phyloP scores from a whole-genome alignment of 2,113 vertebrate species.

The Carettochelys insculpta region DNA sequence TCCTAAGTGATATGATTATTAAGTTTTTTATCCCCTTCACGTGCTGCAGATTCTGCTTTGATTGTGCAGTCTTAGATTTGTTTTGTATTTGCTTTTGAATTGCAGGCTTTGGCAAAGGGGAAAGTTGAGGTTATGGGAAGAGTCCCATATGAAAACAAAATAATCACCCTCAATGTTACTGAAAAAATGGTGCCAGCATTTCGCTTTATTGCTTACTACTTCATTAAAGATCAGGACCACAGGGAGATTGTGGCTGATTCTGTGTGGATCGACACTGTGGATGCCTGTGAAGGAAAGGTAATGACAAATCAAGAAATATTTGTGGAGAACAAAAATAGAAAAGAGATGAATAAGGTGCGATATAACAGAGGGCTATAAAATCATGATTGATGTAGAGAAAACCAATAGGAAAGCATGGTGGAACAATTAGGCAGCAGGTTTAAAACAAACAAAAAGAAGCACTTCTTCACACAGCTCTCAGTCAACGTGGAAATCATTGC shows the following conservation, averaged over 20 bases:
- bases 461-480: too few species aligned
- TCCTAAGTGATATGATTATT: neutral
- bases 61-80: neutral
- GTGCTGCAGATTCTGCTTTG: fast-evolving
- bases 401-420: neutral
- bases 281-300: constrained; percentile 79
- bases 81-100: neutral
- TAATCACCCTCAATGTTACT: constrained; percentile 48
- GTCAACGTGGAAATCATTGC: too few species aligned
- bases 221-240: neutral
- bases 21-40: neutral
- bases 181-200: constrained; percentile 79
- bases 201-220: constrained; percentile 82
- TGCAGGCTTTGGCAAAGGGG: constrained; percentile 73
- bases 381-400: neutral
- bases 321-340: neutral
- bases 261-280: constrained; percentile 79
- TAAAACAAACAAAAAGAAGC: neutral
- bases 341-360: neutral
- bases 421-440: neutral
- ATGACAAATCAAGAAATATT: neutral
- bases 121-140: constrained; percentile 48
- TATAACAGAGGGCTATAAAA: neutral
- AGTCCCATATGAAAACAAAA: constrained; percentile 50
- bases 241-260: constrained; percentile 80